These are phyloP conservation scores for Spilarctia lutea DNA, from an alignment of 2,888 invertebrate species.

Conservation along the genomic window DNA sequence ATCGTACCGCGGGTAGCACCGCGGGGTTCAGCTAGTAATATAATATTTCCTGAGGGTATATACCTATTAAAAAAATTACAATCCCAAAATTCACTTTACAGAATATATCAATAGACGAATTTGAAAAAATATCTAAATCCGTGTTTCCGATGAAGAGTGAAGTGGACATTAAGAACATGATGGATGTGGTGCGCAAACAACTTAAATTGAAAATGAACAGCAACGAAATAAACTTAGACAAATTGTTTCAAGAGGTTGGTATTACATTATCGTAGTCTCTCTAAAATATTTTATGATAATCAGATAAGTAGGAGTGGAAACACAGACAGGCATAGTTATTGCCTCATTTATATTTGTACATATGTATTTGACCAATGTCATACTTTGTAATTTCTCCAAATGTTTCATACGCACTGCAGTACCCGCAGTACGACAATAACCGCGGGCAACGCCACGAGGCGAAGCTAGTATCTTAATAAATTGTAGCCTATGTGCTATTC, in stretches of 20 bases:
- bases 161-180: slow-evolving; percentile 79
- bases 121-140: slow-evolving; percentile 73
- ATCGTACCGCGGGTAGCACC: too few species aligned
- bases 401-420: too few species aligned
- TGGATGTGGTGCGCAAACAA: slow-evolving; percentile 77
- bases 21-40: too few species aligned
- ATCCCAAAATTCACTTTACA: slow-evolving; percentile 41
- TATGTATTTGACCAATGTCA: too few species aligned
- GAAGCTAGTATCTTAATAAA: too few species aligned
- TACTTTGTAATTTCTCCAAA: too few species aligned
- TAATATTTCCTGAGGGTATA: not conserved
- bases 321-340: too few species aligned
- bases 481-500: too few species aligned
- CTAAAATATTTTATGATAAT: not conserved
- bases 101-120: slow-evolving; percentile 77
- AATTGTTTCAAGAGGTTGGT: slow-evolving; percentile 77
- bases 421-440: too few species aligned
- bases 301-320: too few species aligned
- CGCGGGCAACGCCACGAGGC: too few species aligned
- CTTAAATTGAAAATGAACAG: slow-evolving; percentile 76
- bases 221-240: slow-evolving; percentile 75
- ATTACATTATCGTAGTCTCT: not conserved
- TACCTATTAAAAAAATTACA: not conserved
- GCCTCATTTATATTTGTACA: too few species aligned
- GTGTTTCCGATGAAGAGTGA: slow-evolving; percentile 82